Evolutionary conservation across 2,888 invertebrate genomes (phyloP).

Genomic region (Julus scanicus): DNA sequence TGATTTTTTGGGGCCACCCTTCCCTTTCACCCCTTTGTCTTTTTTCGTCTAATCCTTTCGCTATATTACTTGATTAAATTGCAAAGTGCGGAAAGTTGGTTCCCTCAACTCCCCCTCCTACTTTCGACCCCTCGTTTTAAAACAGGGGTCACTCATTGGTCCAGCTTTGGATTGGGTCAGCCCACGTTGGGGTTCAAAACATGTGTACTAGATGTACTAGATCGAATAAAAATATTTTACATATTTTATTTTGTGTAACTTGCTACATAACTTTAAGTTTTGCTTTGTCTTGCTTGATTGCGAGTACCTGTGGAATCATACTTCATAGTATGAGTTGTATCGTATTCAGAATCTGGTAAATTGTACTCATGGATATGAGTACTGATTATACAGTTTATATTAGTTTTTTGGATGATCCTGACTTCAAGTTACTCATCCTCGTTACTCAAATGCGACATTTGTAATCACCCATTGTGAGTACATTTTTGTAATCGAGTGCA

Average conservation of each 20-base stretch:
- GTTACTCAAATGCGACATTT: too few species aligned
- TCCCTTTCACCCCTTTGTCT: conserved; percentile 40
- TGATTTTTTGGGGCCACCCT: conserved; percentile 34
- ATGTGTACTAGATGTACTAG: neutral
- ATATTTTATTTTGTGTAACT: neutral
- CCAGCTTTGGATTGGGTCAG: neutral
- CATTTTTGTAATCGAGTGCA: too few species aligned
- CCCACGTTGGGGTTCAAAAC: neutral
- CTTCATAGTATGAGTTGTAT: too few species aligned
- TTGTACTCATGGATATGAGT: too few species aligned
- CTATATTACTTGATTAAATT: conserved; percentile 46
- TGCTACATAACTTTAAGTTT: too few species aligned
- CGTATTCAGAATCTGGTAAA: too few species aligned
- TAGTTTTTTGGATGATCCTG: too few species aligned
- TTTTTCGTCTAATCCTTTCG: conserved; percentile 14
- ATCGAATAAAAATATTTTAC: neutral
- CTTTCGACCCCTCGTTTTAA: neutral
- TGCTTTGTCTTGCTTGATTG: too few species aligned
- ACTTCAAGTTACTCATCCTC: too few species aligned
- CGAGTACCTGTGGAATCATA: too few species aligned
- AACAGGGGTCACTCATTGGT: neutral
- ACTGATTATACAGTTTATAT: too few species aligned
- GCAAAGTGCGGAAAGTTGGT: neutral
- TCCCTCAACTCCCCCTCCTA: neutral
- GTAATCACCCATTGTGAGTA: too few species aligned